Conservation (phyloP, 1,140 invertebrate species). For the Leptopilina boulardi region DNA sequence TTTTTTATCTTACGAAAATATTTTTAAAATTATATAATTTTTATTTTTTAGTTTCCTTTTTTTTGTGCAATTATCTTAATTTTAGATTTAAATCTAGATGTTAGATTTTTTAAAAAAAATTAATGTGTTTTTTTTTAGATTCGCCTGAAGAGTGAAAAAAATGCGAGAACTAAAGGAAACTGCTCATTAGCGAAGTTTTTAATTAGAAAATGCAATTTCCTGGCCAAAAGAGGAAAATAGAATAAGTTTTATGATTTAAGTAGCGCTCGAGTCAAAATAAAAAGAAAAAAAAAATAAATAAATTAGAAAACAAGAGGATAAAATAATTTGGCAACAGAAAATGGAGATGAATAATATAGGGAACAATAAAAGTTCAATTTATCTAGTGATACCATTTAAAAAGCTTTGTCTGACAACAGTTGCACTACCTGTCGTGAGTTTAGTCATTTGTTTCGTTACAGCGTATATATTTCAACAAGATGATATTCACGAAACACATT, state of each 20-base stretch:
- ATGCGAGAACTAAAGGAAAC: neutral
- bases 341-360: slow-evolving; percentile 73
- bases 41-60: no score
- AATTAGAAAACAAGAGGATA: neutral
- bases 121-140: neutral
- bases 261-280: neutral
- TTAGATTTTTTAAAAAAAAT: neutral
- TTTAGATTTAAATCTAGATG: no score
- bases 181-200: neutral
- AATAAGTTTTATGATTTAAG: slow-evolving; percentile 1
- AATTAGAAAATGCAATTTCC: neutral
- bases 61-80: no score
- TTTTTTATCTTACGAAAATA: no score
- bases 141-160: neutral
- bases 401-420: slow-evolving; percentile 88
- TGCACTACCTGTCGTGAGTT: slow-evolving; percentile 85
- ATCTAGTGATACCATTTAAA: slow-evolving; percentile 78
- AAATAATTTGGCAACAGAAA: slow-evolving; percentile 35
- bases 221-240: neutral
- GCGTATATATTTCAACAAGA: slow-evolving; percentile 92
- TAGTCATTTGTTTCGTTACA: slow-evolving; percentile 90
- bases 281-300: no score
- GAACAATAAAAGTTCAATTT: slow-evolving; percentile 69
- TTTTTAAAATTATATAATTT: no score
- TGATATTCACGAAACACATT: slow-evolving; percentile 94